phyloP scores from a whole-genome alignment of 2,113 vertebrate species.

The Python bivittatus region DNA sequence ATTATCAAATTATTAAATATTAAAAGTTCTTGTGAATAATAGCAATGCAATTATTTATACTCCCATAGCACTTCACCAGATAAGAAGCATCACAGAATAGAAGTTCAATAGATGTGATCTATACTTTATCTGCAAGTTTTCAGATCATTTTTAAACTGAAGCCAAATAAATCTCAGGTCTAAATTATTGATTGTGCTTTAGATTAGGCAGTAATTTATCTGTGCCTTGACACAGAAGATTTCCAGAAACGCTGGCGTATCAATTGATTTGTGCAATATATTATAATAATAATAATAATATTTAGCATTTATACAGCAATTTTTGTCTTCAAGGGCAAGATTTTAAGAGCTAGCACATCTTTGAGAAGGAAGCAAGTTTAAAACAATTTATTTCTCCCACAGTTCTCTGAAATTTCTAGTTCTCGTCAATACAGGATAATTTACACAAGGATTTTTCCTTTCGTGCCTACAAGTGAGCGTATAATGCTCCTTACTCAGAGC shows the following conservation, averaged over 20 bases:
- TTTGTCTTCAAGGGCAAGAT: neutral
- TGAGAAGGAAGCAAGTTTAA: neutral
- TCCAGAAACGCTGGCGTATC: neutral
- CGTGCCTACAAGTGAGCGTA: neutral
- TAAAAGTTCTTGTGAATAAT: neutral
- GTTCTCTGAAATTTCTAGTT: neutral
- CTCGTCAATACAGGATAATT: neutral
- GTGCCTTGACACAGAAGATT: neutral
- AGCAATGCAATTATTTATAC: neutral
- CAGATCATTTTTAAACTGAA: slow-evolving; percentile 32
- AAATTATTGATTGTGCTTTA: slow-evolving; percentile 21
- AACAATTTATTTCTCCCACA: slow-evolving; percentile 22
- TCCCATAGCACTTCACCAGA: neutral
- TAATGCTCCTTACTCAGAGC: neutral
- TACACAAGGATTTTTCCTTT: neutral
- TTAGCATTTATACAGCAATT: neutral
- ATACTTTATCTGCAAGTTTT: neutral
- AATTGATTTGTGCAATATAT: neutral
- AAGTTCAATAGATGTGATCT: neutral
- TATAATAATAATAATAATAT: neutral
- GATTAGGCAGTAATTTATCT: neutral
- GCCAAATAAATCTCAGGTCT: neutral
- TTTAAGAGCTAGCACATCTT: neutral
- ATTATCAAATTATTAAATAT: neutral
- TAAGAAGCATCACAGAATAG: neutral